Conservation (phyloP, 2,888 invertebrate genomes). For the Sericinus montela region DNA sequence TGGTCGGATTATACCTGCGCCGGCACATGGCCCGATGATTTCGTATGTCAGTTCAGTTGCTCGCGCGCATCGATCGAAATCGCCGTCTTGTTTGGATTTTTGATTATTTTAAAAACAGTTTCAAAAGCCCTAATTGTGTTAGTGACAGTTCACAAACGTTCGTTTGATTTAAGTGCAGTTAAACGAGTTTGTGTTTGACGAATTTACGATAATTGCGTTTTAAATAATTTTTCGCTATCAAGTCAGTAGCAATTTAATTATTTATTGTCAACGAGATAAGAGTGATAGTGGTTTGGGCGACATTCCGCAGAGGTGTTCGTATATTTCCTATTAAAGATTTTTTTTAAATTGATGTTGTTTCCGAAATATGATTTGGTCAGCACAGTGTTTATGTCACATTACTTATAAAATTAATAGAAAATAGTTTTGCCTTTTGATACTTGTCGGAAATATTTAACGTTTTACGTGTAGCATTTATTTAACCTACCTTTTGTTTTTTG, state of each 20-base stretch:
- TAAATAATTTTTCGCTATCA: slow-evolving; percentile 31
- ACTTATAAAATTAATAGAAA: background rate
- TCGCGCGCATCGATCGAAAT: slow-evolving; percentile 61
- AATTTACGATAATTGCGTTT: background rate
- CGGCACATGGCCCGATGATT: slow-evolving; percentile 57
- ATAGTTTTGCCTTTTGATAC: too few relatives aligned
- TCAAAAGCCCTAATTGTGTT: slow-evolving; percentile 20
- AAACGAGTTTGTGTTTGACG: slow-evolving; percentile 1
- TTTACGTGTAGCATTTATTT: too few relatives aligned
- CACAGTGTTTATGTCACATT: background rate
- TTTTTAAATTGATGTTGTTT: slow-evolving; percentile 2
- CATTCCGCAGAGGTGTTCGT: slow-evolving; percentile 18
- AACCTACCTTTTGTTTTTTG: too few relatives aligned
- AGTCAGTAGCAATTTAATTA: slow-evolving; percentile 24
- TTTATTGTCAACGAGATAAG: slow-evolving; percentile 49
- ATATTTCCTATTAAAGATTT: slow-evolving; percentile 18
- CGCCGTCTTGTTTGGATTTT: slow-evolving; percentile 31
- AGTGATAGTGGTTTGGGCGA: slow-evolving; percentile 62
- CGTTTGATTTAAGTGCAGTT: slow-evolving; percentile 19
- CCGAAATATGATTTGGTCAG: background rate
- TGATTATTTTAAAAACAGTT: slow-evolving; percentile 23
- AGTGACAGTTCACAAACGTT: slow-evolving; percentile 29
- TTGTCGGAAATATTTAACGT: too few relatives aligned
- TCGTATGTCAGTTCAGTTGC: slow-evolving; percentile 72
- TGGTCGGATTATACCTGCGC: slow-evolving; percentile 52